Evolutionary conservation across 1,140 invertebrate species (phyloP).

Genomic region (Ceratina japonica): DNA sequence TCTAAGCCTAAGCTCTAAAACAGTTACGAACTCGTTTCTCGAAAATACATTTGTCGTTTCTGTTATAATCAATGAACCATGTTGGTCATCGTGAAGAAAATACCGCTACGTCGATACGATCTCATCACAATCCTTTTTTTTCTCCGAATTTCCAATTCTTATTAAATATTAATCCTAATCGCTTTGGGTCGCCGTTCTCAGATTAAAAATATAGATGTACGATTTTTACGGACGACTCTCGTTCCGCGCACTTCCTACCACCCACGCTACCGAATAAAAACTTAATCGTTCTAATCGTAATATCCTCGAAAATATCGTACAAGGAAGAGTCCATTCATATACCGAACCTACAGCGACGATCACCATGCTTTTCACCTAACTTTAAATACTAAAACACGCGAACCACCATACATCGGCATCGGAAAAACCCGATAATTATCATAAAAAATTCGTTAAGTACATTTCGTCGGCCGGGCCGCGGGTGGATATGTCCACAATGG

Average conservation of each 20-base stretch:
- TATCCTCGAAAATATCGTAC: conserved; percentile 17
- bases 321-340: conserved; percentile 5
- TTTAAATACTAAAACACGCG: conserved; percentile 34
- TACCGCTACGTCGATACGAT: neutral
- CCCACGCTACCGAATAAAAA: conserved; percentile 2
- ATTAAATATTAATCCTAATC: too few species aligned
- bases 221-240: neutral
- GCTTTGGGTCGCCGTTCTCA: neutral
- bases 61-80: neutral
- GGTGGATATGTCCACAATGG: conserved; percentile 1
- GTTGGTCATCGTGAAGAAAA: conserved; percentile 2
- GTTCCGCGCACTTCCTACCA: neutral
- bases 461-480: neutral
- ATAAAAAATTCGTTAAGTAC: conserved; percentile 38
- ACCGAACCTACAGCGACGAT: conserved; percentile 25
- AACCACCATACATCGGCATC: neutral
- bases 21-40: neutral
- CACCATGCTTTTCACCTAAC: neutral
- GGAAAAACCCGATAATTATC: conserved; percentile 1
- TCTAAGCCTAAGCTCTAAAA: conserved; percentile 25
- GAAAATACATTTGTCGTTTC: conserved; percentile 5
- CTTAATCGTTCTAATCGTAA: neutral
- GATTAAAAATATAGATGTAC: conserved; percentile 6
- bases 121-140: too few species aligned
- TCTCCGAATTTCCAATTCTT: too few species aligned